Conservation (phyloP, 2,113 vertebrate genomes). For the Phrynocephalus versicolor region DNA sequence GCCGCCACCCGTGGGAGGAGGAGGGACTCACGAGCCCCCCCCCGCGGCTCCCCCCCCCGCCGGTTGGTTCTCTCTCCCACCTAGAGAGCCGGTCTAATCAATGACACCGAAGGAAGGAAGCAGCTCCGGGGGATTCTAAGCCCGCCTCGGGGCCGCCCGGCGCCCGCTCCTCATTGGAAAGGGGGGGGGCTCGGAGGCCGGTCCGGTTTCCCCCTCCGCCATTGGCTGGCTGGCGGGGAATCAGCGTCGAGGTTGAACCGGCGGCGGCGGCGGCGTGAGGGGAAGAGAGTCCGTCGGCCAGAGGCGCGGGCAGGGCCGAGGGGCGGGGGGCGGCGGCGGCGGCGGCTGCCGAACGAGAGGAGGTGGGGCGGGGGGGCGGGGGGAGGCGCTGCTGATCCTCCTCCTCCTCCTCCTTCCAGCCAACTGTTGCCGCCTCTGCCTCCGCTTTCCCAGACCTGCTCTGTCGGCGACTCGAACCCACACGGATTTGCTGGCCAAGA, state of each 20-base stretch:
- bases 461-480: conserved; percentile 59
- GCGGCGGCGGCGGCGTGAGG: conserved; percentile 94
- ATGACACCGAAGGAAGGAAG: conserved; percentile 75
- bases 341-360: background rate
- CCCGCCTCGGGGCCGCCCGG: conserved; percentile 63
- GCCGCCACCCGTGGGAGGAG: background rate
- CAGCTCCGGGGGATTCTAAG: conserved; percentile 45
- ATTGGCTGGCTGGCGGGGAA: conserved; percentile 95
- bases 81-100: conserved; percentile 71
- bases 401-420: conserved; percentile 51
- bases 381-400: background rate
- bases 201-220: conserved; percentile 56
- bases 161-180: conserved; percentile 65
- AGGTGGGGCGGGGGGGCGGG: too few relatives aligned
- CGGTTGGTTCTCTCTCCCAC: conserved; percentile 17
- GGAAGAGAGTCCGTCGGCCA: conserved; percentile 91
- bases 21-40: background rate
- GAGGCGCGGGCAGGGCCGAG: conserved; percentile 67
- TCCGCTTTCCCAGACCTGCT: conserved; percentile 51
- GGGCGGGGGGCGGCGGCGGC: background rate
- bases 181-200: conserved; percentile 25
- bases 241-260: conserved; percentile 95
- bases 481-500: conserved; percentile 69
- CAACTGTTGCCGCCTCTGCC: conserved; percentile 82
- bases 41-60: background rate